phyloP scores from a whole-genome alignment of 1,140 invertebrate species.

The Bombus breviceps region DNA sequence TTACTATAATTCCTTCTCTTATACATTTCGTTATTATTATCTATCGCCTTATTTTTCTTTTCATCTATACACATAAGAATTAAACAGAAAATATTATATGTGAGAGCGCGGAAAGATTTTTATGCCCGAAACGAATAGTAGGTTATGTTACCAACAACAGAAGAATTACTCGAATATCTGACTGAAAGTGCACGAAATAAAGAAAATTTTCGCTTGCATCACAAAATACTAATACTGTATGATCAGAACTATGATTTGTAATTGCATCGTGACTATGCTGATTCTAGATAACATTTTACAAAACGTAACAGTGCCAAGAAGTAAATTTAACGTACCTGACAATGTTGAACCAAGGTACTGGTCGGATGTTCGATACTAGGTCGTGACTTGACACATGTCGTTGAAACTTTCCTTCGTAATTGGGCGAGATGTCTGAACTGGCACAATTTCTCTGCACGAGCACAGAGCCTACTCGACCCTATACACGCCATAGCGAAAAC shows the following conservation, averaged over 20 bases:
- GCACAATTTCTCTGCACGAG: slow-evolving; percentile 90
- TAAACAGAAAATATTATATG: not conserved
- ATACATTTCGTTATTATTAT: not conserved
- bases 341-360: slow-evolving; percentile 67
- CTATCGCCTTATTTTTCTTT: not conserved
- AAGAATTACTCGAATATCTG: not conserved
- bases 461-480: slow-evolving; percentile 90
- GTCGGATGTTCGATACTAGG: slow-evolving; percentile 82
- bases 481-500: slow-evolving; percentile 90
- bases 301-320: not conserved
- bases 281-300: not conserved
- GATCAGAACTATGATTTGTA: not conserved
- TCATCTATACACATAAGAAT: too few relatives aligned
- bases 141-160: slow-evolving; percentile 49
- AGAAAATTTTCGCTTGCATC: not conserved
- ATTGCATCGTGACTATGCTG: too few relatives aligned
- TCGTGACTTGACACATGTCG: slow-evolving; percentile 85
- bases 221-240: not conserved
- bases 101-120: not conserved
- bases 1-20: not conserved
- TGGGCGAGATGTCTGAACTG: slow-evolving; percentile 86
- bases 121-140: not conserved
- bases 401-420: slow-evolving; percentile 85
- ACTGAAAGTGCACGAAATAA: slow-evolving; percentile 54
- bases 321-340: slow-evolving; percentile 66